Evolutionary conservation across 2,113 vertebrate species (phyloP).

Genomic region (Balaeniceps rex): DNA sequence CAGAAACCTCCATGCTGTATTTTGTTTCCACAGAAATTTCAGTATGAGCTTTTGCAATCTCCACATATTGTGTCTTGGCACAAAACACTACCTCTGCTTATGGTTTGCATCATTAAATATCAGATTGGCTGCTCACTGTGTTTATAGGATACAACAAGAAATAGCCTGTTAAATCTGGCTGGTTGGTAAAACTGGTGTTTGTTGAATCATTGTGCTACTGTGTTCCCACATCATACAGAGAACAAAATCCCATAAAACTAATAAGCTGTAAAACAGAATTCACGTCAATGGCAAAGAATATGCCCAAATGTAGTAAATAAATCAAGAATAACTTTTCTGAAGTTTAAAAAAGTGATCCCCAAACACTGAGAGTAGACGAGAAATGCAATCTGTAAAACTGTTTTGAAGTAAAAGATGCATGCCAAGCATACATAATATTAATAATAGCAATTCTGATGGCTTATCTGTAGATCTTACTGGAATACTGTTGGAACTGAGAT

Average conservation of each 20-base stretch:
- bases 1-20: background rate
- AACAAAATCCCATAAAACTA: conserved; percentile 18
- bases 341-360: background rate
- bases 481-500: background rate
- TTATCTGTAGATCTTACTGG: conserved; percentile 51
- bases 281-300: background rate
- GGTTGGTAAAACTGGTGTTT: conserved; percentile 35
- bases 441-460: background rate
- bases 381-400: background rate
- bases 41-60: conserved; percentile 44
- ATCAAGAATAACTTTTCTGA: background rate
- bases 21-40: conserved; percentile 23
- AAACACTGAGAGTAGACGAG: background rate
- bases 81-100: conserved; percentile 26
- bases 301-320: background rate
- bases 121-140: conserved; percentile 58
- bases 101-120: conserved; percentile 62
- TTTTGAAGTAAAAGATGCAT: conserved; percentile 1
- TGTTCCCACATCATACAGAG: conserved; percentile 26
- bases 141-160: conserved; percentile 62
- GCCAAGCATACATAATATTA: background rate
- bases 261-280: conserved; percentile 14
- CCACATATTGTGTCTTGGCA: conserved; percentile 30
- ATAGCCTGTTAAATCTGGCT: conserved; percentile 62
- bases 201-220: conserved; percentile 24